A percentile compares a stretch with the other conserved stretches of the same genome.
These are phyloP conservation scores for Nemurella pictetii DNA, from an alignment of 2,888 invertebrate genomes.

Conservation along the genomic window DNA sequence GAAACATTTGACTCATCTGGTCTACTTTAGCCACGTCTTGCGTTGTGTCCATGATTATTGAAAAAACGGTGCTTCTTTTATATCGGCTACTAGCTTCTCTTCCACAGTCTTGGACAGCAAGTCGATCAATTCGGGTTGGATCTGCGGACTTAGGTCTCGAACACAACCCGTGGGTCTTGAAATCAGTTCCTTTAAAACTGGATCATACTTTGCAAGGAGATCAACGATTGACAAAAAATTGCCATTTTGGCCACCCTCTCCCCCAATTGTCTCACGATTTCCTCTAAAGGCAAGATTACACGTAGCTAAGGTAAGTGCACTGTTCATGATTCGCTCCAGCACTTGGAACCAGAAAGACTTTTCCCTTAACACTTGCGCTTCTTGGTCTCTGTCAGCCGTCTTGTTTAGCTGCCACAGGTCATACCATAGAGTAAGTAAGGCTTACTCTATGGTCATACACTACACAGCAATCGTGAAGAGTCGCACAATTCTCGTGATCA, in stretches of 20 bases:
- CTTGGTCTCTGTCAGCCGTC: conserved; percentile 39
- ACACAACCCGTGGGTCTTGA: conserved; percentile 36
- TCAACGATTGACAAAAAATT: conserved; percentile 44
- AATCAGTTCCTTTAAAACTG: conserved; percentile 40
- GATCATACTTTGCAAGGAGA: conserved; percentile 42
- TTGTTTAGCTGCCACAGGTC: conserved; percentile 37
- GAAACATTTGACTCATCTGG: conserved; percentile 43
- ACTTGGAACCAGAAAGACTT: conserved; percentile 41
- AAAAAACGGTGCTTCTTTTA: conserved; percentile 38
- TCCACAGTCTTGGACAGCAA: conserved; percentile 16
- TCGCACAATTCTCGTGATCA: conserved; percentile 39
- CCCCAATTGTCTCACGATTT: conserved; percentile 37
- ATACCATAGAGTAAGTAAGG: no score
- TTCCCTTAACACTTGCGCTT: conserved; percentile 38
- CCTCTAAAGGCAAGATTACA: conserved; percentile 42
- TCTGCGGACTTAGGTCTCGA: conserved; percentile 43
- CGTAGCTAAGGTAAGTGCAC: conserved; percentile 41
- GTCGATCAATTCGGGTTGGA: conserved; percentile 41
- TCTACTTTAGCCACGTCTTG: conserved; percentile 42
- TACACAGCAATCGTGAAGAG: conserved; percentile 16
- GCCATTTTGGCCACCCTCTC: conserved; percentile 37
- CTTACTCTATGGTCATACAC: conserved; percentile 23
- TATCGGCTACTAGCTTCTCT: conserved; percentile 16
- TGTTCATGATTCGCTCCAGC: conserved; percentile 41
- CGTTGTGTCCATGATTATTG: conserved; percentile 39